Base-by-base conservation (phyloP, 2,797 vertebrate species). In the Glossophaga mutica region DNA sequence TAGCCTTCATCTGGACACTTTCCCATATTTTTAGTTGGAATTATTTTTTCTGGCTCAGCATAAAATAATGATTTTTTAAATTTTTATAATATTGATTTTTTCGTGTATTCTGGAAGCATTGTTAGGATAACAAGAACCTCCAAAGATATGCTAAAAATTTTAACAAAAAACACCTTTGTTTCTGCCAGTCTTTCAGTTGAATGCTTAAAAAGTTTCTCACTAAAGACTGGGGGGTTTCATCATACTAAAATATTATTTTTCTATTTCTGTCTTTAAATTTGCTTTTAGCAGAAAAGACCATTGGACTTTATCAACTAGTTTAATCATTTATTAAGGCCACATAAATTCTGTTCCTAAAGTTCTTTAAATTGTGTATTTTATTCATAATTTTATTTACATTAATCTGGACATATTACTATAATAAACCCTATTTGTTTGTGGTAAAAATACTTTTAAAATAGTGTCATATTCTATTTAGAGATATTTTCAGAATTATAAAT, bases 391-490 rank as follows among this genome's bases (percentile, higher is more conserved):
- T 62, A 83, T 78, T 11, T 86, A 44, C 79, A 65, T 59, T 34
- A 87, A 96, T 44, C 29, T 83, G 42, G 52, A 10, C 22, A 67
- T 55, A 5, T 39, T 79, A 55, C 19, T 52, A 42, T 59, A 55
- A 85, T 71, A 87, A 78, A 50, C 3, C 3, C 19, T 93, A 71
- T 22, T 39, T 86, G 18, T 76, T 94, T 55, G 19, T 82, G 37
- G 34, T 81, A 65, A 94, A 94, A 85, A 78, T 59, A 92, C 32
- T 92, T 71, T 84, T 22, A 89, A 94, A 84, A 90, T 79, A 82
- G 55, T 15, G n/a, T 78, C 12, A 48, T 21, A n/a, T 73, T 93
- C 4, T 95, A 85, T 21, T 87, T 62, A 50, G 4, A 78, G 52
- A 57, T 78, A 85, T 84, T 94, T 87, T 92, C n/a, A 82, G 16